phyloP scores from a whole-genome alignment of 2,113 vertebrate species.

The Donacobius atricapilla region DNA sequence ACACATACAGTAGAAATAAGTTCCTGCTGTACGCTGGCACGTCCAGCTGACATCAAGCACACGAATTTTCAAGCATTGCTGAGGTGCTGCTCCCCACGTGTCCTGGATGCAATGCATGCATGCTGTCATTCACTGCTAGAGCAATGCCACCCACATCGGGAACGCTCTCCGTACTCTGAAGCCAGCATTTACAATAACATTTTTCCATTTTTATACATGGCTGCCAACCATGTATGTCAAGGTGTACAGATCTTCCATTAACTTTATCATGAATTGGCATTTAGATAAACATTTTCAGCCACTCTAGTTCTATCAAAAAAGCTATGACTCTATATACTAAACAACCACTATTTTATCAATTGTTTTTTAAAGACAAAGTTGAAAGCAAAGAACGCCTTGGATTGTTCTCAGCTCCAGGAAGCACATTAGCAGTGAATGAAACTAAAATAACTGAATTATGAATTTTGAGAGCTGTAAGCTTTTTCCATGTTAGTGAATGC shows the following conservation, averaged over 20 bases:
- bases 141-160: not conserved
- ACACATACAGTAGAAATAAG: not conserved
- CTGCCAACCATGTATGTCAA: not conserved
- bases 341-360: not conserved
- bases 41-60: not conserved
- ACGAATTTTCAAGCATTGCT: not conserved
- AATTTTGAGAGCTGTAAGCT: constrained; percentile 12
- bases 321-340: not conserved
- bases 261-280: not conserved
- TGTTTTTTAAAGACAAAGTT: not conserved
- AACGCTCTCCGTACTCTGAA: not conserved
- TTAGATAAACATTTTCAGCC: not conserved
- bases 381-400: not conserved
- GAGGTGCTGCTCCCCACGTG: not conserved
- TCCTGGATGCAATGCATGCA: not conserved
- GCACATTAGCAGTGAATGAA: constrained; percentile 48
- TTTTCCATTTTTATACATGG: not conserved
- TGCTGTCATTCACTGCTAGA: constrained; percentile 49
- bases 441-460: constrained; percentile 2
- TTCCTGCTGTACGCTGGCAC: not conserved
- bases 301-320: not conserved
- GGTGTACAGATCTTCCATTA: not conserved
- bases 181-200: not conserved
- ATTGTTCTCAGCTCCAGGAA: constrained; percentile 16
- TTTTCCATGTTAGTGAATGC: constrained; percentile 31